Conservation (phyloP, 2,113 vertebrate species). For the Myanophis thanlyinensis region DNA sequence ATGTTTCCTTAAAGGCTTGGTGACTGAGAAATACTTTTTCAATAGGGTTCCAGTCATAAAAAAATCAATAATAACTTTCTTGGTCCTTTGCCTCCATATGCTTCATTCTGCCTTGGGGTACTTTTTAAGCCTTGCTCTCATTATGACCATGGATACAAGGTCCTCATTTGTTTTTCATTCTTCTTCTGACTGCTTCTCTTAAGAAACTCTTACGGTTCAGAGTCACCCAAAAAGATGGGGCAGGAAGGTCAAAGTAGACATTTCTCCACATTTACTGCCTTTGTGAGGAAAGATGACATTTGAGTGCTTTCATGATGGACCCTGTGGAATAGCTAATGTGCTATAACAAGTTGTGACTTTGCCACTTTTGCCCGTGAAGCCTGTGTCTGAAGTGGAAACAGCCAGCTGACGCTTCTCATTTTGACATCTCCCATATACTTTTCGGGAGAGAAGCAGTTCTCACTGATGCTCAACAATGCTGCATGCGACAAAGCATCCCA, state of each 20-base stretch:
- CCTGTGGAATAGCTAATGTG: not conserved
- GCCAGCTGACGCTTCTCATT: not conserved
- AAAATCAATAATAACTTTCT: not conserved
- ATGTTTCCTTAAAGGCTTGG: not conserved
- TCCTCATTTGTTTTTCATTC: not conserved
- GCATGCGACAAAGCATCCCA: not conserved
- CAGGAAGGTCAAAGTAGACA: not conserved
- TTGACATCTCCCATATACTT: not conserved
- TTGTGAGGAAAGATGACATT: not conserved
- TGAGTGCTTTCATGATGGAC: not conserved
- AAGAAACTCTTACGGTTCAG: not conserved
- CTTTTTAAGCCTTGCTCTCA: not conserved
- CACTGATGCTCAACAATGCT: not conserved
- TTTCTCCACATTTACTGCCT: not conserved
- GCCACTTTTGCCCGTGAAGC: not conserved
- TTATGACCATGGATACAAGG: not conserved
- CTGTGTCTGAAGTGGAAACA: not conserved
- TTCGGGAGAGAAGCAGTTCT: not conserved
- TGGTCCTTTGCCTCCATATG: not conserved
- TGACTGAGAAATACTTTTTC: not conserved
- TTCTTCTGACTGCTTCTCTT: not conserved
- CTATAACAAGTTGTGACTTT: not conserved
- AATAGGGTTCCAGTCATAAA: not conserved
- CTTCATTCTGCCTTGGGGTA: no score
- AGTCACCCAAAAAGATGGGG: no score